Percentiles rank a stretch among this genome's conserved stretches.
Conservation (phyloP, 2,888 invertebrate species). For the Drosophila aldrichi region DNA sequence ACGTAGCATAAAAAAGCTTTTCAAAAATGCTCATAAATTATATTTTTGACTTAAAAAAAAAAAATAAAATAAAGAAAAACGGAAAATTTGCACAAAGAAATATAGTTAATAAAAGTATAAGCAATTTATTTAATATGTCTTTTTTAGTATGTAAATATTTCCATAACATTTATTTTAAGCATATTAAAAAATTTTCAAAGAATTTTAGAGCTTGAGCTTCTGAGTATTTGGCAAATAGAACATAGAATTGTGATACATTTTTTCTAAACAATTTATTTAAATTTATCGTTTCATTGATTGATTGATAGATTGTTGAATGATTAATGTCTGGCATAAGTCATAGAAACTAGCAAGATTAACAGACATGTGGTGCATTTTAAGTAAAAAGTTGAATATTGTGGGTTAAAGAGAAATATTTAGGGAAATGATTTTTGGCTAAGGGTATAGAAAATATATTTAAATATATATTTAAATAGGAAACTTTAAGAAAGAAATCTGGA, state of each 20-base stretch:
- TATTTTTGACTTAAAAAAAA: not conserved
- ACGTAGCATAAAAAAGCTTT: not conserved
- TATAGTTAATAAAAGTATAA: not conserved
- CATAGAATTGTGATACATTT: not conserved
- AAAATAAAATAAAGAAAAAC: not conserved
- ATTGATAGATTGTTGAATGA: conserved; percentile 3
- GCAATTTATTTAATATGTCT: not conserved
- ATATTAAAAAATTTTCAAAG: not conserved
- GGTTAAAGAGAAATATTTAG: not conserved
- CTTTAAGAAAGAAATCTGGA: not conserved
- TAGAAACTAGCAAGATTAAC: not conserved
- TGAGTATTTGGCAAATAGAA: not conserved
- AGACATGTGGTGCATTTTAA: not conserved
- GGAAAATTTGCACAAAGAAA: not conserved
- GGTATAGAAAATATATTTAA: not conserved
- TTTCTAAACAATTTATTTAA: not conserved
- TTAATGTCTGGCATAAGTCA: not conserved
- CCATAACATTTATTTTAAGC: not conserved
- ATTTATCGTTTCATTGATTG: not conserved
- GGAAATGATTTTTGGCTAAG: not conserved
- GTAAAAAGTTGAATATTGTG: not conserved
- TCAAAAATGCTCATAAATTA: not conserved
- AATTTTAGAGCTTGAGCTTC: not conserved
- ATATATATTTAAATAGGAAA: not conserved
- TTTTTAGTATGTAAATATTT: not conserved